A percentile compares a stretch with the other conserved stretches of the same genome.
These are phyloP conservation scores for Leucophenga varia DNA, from an alignment of 1,140 invertebrate genomes.

Conservation along the genomic window DNA sequence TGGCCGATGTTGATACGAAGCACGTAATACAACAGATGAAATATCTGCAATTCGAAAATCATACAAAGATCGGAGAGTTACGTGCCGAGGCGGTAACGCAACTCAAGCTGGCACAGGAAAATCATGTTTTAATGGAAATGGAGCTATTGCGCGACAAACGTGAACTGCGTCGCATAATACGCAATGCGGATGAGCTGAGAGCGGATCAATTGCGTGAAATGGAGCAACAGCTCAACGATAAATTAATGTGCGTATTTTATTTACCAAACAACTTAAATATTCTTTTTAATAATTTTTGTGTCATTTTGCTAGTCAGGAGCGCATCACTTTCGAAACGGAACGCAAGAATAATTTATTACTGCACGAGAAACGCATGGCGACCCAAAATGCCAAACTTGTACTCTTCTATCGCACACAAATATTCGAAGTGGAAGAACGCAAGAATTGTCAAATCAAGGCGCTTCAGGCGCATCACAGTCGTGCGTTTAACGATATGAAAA, in stretches of 20 bases:
- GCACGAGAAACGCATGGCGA: slow-evolving; percentile 76
- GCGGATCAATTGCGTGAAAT: slow-evolving; percentile 49
- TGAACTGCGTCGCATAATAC: slow-evolving; percentile 69
- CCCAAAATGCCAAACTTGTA: slow-evolving; percentile 72
- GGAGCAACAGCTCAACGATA: slow-evolving; percentile 58
- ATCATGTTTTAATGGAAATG: slow-evolving; percentile 72
- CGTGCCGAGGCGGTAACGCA: slow-evolving; percentile 72
- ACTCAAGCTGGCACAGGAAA: slow-evolving; percentile 73
- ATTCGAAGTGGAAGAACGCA: slow-evolving; percentile 84
- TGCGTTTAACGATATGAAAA: slow-evolving; percentile 84
- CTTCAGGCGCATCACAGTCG: slow-evolving; percentile 82
- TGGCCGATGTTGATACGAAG: slow-evolving; percentile 84
- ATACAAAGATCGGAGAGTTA: slow-evolving; percentile 63
- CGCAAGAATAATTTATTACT: slow-evolving; percentile 77
- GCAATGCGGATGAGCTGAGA: slow-evolving; percentile 66
- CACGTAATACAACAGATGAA: slow-evolving; percentile 91
- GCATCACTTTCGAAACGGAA: slow-evolving; percentile 64
- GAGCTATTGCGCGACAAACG: slow-evolving; percentile 79
- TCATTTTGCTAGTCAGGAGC: slow-evolving; percentile 26
- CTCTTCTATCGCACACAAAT: slow-evolving; percentile 77
- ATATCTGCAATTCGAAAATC: slow-evolving; percentile 88
- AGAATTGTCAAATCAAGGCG: slow-evolving; percentile 81
- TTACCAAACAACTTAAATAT: neutral
- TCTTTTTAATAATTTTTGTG: neutral
- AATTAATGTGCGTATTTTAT: slow-evolving; percentile 60